Evolutionary conservation across 2,888 invertebrate species (phyloP).

Genomic region (Acutogordius australiensis): DNA sequence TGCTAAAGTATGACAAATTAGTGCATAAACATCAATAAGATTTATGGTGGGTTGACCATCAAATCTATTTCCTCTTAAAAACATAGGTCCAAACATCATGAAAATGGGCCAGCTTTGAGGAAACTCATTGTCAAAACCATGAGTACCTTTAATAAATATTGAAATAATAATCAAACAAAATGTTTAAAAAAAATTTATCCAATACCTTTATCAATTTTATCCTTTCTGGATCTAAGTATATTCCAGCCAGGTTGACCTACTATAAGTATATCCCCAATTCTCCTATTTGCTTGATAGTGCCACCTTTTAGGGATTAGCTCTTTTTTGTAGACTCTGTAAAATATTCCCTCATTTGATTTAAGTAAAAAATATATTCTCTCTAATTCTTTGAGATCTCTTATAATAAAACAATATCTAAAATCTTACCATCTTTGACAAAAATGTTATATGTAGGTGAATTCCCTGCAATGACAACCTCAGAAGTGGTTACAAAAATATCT

Average conservation of each 20-base stretch:
- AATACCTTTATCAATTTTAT: background rate
- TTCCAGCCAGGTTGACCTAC: background rate
- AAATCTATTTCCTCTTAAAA: slow-evolving; percentile 24
- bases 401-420: too few relatives aligned
- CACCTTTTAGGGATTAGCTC: background rate
- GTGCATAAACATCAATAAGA: slow-evolving; percentile 35
- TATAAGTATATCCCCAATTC: background rate
- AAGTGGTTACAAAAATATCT: slow-evolving; percentile 24
- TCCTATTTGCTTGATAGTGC: background rate
- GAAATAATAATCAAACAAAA: too few relatives aligned
- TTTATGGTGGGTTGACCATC: slow-evolving; percentile 33
- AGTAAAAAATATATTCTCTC: too few relatives aligned
- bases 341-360: background rate
- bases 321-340: background rate
- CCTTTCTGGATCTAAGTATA: background rate
- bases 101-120: slow-evolving; percentile 21
- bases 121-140: slow-evolving; percentile 34
- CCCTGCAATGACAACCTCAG: too few relatives aligned
- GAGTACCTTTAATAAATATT: too few relatives aligned
- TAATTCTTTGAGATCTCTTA: too few relatives aligned
- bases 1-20: slow-evolving; percentile 33
- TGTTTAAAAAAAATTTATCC: slow-evolving; percentile 3
- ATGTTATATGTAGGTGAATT: too few relatives aligned
- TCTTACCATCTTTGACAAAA: too few relatives aligned
- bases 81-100: slow-evolving; percentile 27